Percentiles rank a stretch among this genome's conserved stretches.
These are phyloP conservation scores for Sparus aurata DNA, from an alignment of 2,797 vertebrate genomes.

Conservation along the genomic window DNA sequence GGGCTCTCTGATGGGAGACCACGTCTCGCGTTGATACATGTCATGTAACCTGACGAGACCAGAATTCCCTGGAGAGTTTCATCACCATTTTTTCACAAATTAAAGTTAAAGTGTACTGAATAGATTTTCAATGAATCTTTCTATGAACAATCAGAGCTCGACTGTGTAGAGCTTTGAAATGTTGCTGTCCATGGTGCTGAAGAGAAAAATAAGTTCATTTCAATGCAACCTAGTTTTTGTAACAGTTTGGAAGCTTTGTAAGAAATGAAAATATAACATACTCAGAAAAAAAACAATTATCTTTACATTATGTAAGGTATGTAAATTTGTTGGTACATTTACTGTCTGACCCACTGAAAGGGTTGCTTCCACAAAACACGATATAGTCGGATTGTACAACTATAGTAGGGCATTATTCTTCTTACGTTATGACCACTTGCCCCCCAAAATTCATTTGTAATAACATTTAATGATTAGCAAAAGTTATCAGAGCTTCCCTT, in stretches of 20 bases:
- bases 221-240: neutral
- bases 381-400: neutral
- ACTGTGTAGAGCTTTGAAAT: neutral
- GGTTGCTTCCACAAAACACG: neutral
- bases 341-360: neutral
- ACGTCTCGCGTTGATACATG: conserved; percentile 9
- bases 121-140: neutral
- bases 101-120: conserved; percentile 22
- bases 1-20: conserved; percentile 37
- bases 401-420: neutral
- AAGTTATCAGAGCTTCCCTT: neutral
- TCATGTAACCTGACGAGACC: conserved; percentile 31
- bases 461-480: neutral
- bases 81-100: conserved; percentile 29
- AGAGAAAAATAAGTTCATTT: neutral
- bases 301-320: too few relatives aligned
- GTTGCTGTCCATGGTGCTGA: conserved; percentile 60
- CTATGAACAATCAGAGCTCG: neutral
- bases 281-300: too few relatives aligned
- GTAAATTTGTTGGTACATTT: fast-evolving
- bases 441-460: neutral
- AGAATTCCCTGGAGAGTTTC: conserved; percentile 25
- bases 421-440: neutral
- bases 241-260: neutral
- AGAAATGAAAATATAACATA: neutral